A percentile compares a stretch with the other conserved stretches of the same genome.
Conservation (phyloP, 2,797 vertebrate species). For the Scomberomorus guttatus region DNA sequence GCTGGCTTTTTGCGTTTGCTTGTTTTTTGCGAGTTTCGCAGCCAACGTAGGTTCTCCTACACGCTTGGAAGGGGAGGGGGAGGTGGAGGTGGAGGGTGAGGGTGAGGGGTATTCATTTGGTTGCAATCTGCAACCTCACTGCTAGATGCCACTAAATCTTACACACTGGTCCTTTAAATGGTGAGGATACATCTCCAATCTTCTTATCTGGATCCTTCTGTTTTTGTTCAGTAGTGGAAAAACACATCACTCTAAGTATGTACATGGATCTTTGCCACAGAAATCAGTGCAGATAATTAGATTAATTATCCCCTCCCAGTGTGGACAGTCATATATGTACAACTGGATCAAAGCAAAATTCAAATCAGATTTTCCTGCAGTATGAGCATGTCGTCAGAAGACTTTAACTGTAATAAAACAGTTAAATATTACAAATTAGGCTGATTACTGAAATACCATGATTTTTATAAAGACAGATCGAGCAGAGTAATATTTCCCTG, state of each 20-base stretch:
- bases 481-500: neutral
- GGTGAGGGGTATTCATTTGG: no score
- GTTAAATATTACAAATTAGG: neutral
- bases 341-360: neutral
- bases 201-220: neutral
- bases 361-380: neutral
- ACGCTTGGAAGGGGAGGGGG: no score
- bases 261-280: neutral
- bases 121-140: no score
- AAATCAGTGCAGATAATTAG: neutral
- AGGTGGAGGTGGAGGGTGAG: no score
- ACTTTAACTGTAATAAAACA: neutral
- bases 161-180: no score
- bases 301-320: neutral
- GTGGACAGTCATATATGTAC: neutral
- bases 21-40: no score
- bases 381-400: neutral
- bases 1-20: no score
- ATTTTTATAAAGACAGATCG: neutral
- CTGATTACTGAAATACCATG: neutral
- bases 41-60: no score
- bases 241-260: neutral
- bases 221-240: constrained; percentile 5
- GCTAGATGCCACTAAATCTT: no score
- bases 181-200: neutral